phyloP scores from a whole-genome alignment of 2,888 invertebrate genomes.

The Ophioninae sp. region DNA sequence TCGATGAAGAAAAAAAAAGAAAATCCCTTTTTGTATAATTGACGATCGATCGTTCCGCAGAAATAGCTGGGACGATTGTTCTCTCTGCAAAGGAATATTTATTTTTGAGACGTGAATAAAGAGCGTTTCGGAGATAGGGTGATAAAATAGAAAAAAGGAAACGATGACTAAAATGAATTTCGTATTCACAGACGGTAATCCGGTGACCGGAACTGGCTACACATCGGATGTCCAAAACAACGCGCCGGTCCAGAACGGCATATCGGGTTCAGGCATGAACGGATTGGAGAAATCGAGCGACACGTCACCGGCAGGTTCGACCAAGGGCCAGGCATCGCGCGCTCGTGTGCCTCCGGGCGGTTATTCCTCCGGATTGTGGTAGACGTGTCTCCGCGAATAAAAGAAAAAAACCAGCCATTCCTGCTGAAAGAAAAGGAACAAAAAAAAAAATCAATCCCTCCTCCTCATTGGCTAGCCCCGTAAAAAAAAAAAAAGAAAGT shows the following conservation, averaged over 20 bases:
- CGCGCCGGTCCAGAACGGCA: constrained; percentile 81
- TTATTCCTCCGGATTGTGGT: constrained; percentile 87
- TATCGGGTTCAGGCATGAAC: constrained; percentile 76
- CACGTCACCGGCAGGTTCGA: constrained; percentile 72
- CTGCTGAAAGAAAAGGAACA: constrained; percentile 43
- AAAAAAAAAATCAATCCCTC: constrained; percentile 41
- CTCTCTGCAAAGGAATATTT: too few species aligned
- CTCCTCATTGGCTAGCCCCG: background rate
- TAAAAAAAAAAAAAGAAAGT: constrained; percentile 10
- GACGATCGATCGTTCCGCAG: background rate
- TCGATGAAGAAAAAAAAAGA: background rate
- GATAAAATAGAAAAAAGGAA: background rate
- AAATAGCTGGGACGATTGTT: too few species aligned
- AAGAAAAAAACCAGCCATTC: constrained; percentile 52
- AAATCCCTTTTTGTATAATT: too few species aligned
- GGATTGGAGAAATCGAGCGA: constrained; percentile 77
- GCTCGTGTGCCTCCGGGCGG: constrained; percentile 87
- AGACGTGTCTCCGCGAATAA: constrained; percentile 73
- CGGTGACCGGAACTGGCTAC: constrained; percentile 83
- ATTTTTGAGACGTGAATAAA: too few species aligned
- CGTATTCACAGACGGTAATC: constrained; percentile 81
- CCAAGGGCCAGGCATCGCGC: constrained; percentile 82
- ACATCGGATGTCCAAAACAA: constrained; percentile 75
- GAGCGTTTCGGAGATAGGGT: background rate
- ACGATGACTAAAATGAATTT: constrained; percentile 1